phyloP scores from a whole-genome alignment of 2,113 vertebrate species.

The Falco punctatus region DNA sequence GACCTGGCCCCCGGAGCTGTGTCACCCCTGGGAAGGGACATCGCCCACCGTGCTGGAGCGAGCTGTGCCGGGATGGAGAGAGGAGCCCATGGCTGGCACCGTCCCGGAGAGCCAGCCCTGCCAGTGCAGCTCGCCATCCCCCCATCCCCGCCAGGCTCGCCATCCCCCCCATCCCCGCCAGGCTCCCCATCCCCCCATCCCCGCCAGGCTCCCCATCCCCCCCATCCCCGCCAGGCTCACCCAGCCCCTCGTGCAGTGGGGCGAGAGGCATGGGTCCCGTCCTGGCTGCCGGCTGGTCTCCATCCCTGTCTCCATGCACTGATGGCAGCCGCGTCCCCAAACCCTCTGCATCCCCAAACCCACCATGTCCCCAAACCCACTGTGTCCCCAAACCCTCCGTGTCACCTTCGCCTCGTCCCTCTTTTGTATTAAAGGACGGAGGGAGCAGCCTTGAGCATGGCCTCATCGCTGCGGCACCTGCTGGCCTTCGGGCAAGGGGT shows the following conservation, averaged over 20 bases:
- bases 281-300: neutral
- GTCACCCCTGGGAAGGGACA: neutral
- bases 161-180: neutral
- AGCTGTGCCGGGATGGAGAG: neutral
- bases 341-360: neutral
- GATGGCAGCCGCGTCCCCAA: accelerated
- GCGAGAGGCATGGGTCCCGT: neutral
- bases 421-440: accelerated
- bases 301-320: neutral
- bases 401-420: neutral
- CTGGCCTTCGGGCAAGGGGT: neutral
- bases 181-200: neutral
- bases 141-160: neutral
- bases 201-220: neutral
- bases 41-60: neutral
- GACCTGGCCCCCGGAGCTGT: neutral
- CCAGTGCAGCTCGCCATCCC: neutral
- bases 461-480: neutral
- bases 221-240: neutral
- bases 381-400: accelerated
- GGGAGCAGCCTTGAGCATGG: neutral
- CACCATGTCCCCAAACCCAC: accelerated
- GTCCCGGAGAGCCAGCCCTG: neutral
- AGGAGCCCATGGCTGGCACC: neutral
- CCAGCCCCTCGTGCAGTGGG: neutral